Conservation (phyloP, 2,888 invertebrate species). For the Phrixothrix hirtus region DNA sequence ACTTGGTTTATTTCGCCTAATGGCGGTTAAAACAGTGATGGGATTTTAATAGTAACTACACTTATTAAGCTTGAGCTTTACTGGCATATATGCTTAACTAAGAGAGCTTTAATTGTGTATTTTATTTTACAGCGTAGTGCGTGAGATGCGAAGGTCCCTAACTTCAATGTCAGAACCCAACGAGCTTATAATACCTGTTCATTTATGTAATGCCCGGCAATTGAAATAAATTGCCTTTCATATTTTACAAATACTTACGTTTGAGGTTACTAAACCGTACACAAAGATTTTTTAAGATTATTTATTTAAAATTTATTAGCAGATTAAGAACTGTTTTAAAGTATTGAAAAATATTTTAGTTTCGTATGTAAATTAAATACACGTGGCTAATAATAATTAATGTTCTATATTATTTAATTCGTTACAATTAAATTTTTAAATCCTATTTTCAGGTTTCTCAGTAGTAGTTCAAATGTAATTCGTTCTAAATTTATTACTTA, state of each 20-base stretch:
- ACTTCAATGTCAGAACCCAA: constrained; percentile 40
- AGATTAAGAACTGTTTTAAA: no score
- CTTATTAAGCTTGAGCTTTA: constrained; percentile 41
- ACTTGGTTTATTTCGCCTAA: constrained; percentile 49
- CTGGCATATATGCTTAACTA: constrained; percentile 29
- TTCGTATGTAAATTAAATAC: no score
- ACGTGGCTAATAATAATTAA: no score
- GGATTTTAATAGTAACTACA: constrained; percentile 52
- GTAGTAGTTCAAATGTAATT: no score
- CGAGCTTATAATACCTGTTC: constrained; percentile 40
- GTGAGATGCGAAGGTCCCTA: constrained; percentile 42
- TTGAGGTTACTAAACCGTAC: constrained; percentile 2
- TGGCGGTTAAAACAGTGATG: constrained; percentile 52
- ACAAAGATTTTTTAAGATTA: not conserved
- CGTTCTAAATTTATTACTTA: no score
- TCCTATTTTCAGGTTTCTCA: no score
- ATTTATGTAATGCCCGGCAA: constrained; percentile 43
- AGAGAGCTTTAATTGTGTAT: constrained; percentile 43
- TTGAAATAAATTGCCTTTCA: constrained; percentile 40
- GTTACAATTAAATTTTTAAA: no score
- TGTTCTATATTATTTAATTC: no score
- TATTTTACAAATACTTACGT: constrained; percentile 24
- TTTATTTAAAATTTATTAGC: no score
- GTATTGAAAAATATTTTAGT: no score
- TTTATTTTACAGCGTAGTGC: constrained; percentile 45